phyloP scores from a whole-genome alignment of 2,113 vertebrate species.

The Gobiocypris rarus region DNA sequence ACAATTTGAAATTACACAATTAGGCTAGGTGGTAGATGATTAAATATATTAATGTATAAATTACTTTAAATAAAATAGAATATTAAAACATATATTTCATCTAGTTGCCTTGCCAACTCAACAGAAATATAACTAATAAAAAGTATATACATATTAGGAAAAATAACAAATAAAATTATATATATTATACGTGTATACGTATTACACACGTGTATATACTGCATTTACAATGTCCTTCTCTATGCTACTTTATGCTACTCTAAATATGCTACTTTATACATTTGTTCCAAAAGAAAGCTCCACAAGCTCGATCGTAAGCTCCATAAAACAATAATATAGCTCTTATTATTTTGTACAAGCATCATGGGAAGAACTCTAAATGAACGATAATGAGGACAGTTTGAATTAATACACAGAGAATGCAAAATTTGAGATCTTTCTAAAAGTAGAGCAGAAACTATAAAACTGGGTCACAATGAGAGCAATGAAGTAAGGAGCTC shows the following conservation, averaged over 20 bases:
- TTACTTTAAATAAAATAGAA: neutral
- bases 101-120: too few species aligned
- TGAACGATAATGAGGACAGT: constrained; percentile 4
- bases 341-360: constrained; percentile 22
- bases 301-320: neutral
- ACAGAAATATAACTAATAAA: too few species aligned
- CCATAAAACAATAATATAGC: neutral
- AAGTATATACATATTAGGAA: too few species aligned
- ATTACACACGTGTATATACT: too few species aligned
- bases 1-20: neutral
- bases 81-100: too few species aligned
- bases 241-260: too few species aligned
- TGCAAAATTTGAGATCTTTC: neutral
- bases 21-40: neutral
- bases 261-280: neutral
- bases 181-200: too few species aligned
- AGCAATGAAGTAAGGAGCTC: constrained; percentile 3
- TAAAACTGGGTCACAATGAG: constrained; percentile 29
- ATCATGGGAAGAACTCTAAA: constrained; percentile 1
- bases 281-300: neutral
- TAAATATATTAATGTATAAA: neutral
- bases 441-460: neutral
- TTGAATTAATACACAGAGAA: neutral
- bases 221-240: neutral
- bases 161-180: too few species aligned